These are phyloP conservation scores for Reticulitermes speratus DNA, from an alignment of 1,140 invertebrate species.

Conservation along the genomic window DNA sequence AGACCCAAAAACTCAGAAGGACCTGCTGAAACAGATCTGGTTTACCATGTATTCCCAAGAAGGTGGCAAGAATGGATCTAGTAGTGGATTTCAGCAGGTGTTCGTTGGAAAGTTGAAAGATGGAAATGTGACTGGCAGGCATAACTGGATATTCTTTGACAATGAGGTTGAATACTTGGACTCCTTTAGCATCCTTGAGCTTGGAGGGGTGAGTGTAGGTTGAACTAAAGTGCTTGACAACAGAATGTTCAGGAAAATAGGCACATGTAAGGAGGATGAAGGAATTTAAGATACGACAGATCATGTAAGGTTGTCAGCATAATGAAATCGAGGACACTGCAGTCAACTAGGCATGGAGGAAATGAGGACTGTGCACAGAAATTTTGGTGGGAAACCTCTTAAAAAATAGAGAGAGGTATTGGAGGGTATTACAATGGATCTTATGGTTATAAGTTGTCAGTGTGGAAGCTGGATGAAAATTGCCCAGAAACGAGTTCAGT, in stretches of 20 bases:
- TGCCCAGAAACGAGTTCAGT: too few relatives aligned
- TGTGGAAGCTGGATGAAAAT: too few relatives aligned
- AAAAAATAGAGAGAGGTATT: too few relatives aligned
- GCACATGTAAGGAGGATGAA: background rate
- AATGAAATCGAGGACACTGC: too few relatives aligned
- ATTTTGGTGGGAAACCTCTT: too few relatives aligned
- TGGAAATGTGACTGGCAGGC: constrained; percentile 74
- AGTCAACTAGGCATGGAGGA: too few relatives aligned
- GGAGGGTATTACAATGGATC: too few relatives aligned
- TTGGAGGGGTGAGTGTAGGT: constrained; percentile 62
- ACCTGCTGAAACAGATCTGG: constrained; percentile 74
- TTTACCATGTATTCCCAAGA: constrained; percentile 81
- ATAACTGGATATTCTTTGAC: constrained; percentile 87
- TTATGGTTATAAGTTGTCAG: too few relatives aligned
- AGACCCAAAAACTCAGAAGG: constrained; percentile 56
- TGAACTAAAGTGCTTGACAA: background rate
- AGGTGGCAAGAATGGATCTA: constrained; percentile 71
- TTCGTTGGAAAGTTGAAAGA: constrained; percentile 80
- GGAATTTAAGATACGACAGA: too few relatives aligned
- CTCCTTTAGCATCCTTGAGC: constrained; percentile 68
- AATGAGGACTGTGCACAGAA: too few relatives aligned
- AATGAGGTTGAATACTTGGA: constrained; percentile 83
- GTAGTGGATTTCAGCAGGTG: constrained; percentile 84
- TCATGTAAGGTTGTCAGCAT: too few relatives aligned
- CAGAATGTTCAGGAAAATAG: background rate